Conservation (phyloP, 2,113 vertebrate species). For the Petroica traversi region DNA sequence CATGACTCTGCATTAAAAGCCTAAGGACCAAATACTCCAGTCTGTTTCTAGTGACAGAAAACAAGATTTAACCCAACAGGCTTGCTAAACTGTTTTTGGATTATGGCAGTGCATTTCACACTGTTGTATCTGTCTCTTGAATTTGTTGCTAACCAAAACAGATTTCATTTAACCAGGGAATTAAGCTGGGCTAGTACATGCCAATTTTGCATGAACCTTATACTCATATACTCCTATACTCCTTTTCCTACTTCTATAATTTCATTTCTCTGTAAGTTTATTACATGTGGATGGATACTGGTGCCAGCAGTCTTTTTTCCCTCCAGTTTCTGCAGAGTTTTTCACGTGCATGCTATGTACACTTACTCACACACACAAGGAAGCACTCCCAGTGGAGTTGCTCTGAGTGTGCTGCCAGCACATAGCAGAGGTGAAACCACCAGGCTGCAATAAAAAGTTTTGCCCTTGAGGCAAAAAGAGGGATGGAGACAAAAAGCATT, state of each 20-base stretch:
- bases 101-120: background rate
- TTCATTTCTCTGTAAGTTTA: background rate
- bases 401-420: constrained; percentile 18
- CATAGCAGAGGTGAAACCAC: constrained; percentile 46
- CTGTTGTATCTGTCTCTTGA: background rate
- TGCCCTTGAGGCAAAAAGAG: constrained; percentile 39
- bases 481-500: constrained; percentile 44
- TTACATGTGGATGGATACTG: background rate
- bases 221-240: background rate
- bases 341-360: background rate
- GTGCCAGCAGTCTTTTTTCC: background rate
- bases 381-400: constrained; percentile 5
- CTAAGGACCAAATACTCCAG: background rate
- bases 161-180: background rate
- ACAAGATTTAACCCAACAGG: background rate
- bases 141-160: background rate
- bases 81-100: background rate
- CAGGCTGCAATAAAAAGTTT: constrained; percentile 39
- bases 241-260: background rate
- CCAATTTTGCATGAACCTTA: background rate
- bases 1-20: background rate
- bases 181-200: background rate
- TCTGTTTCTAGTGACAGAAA: background rate
- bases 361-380: constrained; percentile 40
- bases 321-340: background rate